These are phyloP conservation scores for Acleris laterana DNA, from an alignment of 2,888 invertebrate species.

Conservation along the genomic window DNA sequence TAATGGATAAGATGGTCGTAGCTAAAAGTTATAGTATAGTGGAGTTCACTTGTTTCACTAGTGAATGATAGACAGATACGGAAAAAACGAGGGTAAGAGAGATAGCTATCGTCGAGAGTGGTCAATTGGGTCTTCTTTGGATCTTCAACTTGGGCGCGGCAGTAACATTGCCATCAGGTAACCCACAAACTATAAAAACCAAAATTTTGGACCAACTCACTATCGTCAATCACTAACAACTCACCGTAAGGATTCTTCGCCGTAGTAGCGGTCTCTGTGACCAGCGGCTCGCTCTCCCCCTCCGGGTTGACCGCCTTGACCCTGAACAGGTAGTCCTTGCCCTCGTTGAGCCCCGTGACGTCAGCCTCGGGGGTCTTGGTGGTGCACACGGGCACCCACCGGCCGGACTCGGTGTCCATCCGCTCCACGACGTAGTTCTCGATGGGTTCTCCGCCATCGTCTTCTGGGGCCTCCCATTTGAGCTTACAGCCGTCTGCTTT, in stretches of 20 bases:
- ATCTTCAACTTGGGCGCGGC: too few relatives aligned
- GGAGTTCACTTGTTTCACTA: too few relatives aligned
- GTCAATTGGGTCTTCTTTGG: too few relatives aligned
- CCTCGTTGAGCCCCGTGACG: constrained; percentile 96
- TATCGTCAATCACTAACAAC: too few relatives aligned
- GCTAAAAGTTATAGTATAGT: too few relatives aligned
- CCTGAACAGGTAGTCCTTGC: constrained; percentile 98
- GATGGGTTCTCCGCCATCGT: constrained; percentile 97
- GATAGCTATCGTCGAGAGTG: too few relatives aligned
- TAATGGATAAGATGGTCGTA: too few relatives aligned
- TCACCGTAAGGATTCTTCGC: constrained; percentile 98
- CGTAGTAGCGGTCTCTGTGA: constrained; percentile 94
- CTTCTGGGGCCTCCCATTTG: constrained; percentile 98
- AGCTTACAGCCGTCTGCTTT: constrained; percentile 96
- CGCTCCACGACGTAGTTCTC: constrained; percentile 98
- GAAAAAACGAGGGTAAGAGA: too few relatives aligned
- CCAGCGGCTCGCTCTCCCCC: constrained; percentile 98
- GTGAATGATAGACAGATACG: too few relatives aligned
- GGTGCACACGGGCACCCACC: constrained; percentile 96
- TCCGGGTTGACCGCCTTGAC: constrained; percentile 98
- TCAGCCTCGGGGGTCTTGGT: constrained; percentile 90
- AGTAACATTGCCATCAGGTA: too few relatives aligned
- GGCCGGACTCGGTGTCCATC: constrained; percentile 96
- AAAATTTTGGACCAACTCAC: too few relatives aligned
- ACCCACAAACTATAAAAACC: too few relatives aligned